Conservation (phyloP, 2,113 vertebrate species). For the Xenopus laevis region DNA sequence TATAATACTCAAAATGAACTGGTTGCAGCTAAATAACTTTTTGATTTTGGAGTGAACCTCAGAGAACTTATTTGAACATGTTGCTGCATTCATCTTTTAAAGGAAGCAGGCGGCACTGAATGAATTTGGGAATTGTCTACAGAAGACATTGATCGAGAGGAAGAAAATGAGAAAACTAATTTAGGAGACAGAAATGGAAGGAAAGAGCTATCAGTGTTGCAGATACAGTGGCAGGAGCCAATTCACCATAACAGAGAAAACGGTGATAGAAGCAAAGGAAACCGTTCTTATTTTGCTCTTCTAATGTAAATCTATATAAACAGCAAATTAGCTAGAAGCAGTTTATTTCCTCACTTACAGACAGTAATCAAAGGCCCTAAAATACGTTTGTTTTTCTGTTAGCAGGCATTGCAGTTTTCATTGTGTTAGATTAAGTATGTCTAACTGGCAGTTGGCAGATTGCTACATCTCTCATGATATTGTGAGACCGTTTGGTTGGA, state of each 20-base stretch:
- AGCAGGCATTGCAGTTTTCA: too few relatives aligned
- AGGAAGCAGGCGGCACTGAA: too few relatives aligned
- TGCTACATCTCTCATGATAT: too few relatives aligned
- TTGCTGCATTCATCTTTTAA: too few relatives aligned
- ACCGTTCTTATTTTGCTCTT: not conserved
- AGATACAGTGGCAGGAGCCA: not conserved
- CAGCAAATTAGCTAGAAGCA: not conserved
- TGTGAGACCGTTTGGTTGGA: too few relatives aligned
- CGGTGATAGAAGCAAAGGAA: not conserved
- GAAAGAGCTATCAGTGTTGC: not conserved
- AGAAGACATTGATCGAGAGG: not conserved
- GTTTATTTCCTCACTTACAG: not conserved
- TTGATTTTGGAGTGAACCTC: too few relatives aligned
- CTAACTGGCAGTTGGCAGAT: too few relatives aligned
- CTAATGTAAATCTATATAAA: not conserved
- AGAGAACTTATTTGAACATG: too few relatives aligned
- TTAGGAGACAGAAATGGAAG: slow-evolving; percentile 1
- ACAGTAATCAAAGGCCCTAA: not conserved
- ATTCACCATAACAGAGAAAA: not conserved
- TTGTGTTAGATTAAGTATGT: too few relatives aligned
- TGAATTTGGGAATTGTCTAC: too few relatives aligned
- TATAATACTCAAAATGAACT: too few relatives aligned
- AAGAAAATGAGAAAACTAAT: slow-evolving; percentile 15
- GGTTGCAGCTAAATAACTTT: too few relatives aligned
- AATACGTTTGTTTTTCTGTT: not conserved